Base-by-base conservation (phyloP, 2,113 vertebrate species). In the Tricholaema leucomelas region DNA sequence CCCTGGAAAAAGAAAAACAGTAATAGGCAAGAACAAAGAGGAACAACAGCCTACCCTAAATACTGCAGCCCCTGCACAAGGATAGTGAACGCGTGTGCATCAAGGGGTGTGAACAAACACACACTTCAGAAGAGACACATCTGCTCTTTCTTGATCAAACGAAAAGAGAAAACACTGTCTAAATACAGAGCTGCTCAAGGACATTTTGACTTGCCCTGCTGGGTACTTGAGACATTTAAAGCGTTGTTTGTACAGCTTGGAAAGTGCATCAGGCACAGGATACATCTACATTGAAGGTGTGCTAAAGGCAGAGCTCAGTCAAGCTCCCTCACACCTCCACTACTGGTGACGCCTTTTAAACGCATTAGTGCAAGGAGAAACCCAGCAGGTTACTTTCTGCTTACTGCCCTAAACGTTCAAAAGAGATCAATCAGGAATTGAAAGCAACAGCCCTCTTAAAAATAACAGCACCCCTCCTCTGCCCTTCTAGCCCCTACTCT, bases 141-240 rank as follows among this genome's bases (percentile, higher is more conserved):
- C 87, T 94, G 81, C 6, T 92, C 59, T 50, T 35, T 88, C 73
- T 58, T 23, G 83, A 90, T 91, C 85, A 92, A 94, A 94, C 71
- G 55, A 54, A 44, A 40, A 67, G 46, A 87, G 73, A 88, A 85
- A 91, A 86, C 64, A 42, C 55, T 73, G 33, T 44, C 87, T 92
- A 90, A 92, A 95, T 3, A 81, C 79, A 42, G 88, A 94, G 82
- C 92, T 92, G 70, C 83, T 94, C 87, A 93, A 90, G 80, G 86
- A 93, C 75, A 13, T 92, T 95, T 91, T 82, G 48, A 84, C 90
- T 94, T 69, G 87, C 78, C 91, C 87, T 91, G 69, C 61, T 93
- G 94, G 91, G 91, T 86, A 85, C 89, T 93, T 92, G 50, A 87
- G 91, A 85, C 63, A 60, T 81, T 85, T 66, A 78, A 83, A 92